A percentile compares a stretch with the other conserved stretches of the same genome.
phyloP scores from a whole-genome alignment of 2,888 invertebrate genomes.

The Hydrotaea cyrtoneurina region DNA sequence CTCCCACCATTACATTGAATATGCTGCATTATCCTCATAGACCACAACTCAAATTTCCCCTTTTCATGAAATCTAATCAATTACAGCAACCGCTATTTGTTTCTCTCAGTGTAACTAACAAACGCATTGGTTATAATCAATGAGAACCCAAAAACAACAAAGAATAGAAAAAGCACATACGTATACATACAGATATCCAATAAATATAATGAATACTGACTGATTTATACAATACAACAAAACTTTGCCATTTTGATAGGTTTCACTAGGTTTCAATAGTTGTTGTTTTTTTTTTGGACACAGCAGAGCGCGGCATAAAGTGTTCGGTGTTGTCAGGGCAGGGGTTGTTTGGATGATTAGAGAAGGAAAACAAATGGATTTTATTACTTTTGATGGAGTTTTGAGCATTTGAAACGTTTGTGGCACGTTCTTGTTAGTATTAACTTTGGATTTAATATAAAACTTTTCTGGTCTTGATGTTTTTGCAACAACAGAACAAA shows the following conservation, averaged over 20 bases:
- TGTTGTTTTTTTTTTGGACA: no score
- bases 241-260: slow-evolving; percentile 12
- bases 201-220: slow-evolving; percentile 22
- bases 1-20: no score
- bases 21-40: no score
- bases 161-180: not conserved
- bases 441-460: slow-evolving; percentile 36
- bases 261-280: not conserved
- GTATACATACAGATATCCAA: not conserved
- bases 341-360: slow-evolving; percentile 25
- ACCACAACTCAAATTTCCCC: no score
- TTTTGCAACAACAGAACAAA: not conserved
- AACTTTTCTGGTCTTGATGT: not conserved
- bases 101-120: not conserved
- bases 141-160: not conserved
- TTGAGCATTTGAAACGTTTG: slow-evolving; percentile 19
- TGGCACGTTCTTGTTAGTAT: slow-evolving; percentile 39
- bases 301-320: not conserved
- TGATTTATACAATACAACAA: slow-evolving; percentile 29
- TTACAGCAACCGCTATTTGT: no score
- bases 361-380: slow-evolving; percentile 16
- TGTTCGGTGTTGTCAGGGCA: not conserved
- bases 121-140: not conserved
- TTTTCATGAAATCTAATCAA: no score
- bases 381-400: slow-evolving; percentile 37